phyloP scores from a whole-genome alignment of 1,140 invertebrate genomes.

The Euura saliciscinereae region DNA sequence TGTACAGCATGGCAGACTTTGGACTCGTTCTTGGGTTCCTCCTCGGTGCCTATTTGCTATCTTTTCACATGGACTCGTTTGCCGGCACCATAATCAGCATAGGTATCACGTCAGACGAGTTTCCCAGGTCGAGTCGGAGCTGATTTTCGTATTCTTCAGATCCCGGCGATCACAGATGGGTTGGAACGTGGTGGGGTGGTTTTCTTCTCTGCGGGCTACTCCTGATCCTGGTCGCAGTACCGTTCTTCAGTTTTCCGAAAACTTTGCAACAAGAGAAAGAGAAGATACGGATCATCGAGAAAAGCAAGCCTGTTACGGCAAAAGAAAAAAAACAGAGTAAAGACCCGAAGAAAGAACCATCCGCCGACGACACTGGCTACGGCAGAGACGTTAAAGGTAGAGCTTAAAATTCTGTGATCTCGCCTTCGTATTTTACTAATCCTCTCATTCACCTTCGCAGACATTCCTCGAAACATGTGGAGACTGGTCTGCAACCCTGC shows the following conservation, averaged over 20 bases:
- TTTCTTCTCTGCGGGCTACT: slow-evolving; percentile 83
- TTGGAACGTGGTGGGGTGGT: slow-evolving; percentile 96
- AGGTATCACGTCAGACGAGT: slow-evolving; percentile 57
- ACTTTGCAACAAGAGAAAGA: slow-evolving; percentile 79
- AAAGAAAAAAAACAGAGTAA: slow-evolving; percentile 59
- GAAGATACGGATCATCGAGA: slow-evolving; percentile 79
- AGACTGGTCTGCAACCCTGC: slow-evolving; percentile 88
- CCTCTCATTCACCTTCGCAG: slow-evolving; percentile 59
- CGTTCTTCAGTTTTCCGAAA: slow-evolving; percentile 92
- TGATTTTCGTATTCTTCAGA: slow-evolving; percentile 55
- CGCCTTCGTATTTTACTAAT: slow-evolving; percentile 7
- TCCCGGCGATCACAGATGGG: slow-evolving; percentile 84
- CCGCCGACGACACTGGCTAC: slow-evolving; percentile 74
- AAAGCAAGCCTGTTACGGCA: slow-evolving; percentile 56
- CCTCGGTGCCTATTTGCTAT: slow-evolving; percentile 87
- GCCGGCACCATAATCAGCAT: slow-evolving; percentile 73
- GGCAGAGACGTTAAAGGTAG: slow-evolving; percentile 90
- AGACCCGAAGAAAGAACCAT: slow-evolving; percentile 50
- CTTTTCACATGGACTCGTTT: slow-evolving; percentile 88
- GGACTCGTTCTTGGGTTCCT: slow-evolving; percentile 92
- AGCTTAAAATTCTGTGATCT: slow-evolving; percentile 10
- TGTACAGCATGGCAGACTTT: slow-evolving; percentile 93
- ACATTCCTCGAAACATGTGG: slow-evolving; percentile 91
- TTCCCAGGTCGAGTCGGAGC: slow-evolving; percentile 14
- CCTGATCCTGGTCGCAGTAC: slow-evolving; percentile 81